Base-by-base conservation (phyloP, 2,888 invertebrate species). In the Chrysolina oricalcia region DNA sequence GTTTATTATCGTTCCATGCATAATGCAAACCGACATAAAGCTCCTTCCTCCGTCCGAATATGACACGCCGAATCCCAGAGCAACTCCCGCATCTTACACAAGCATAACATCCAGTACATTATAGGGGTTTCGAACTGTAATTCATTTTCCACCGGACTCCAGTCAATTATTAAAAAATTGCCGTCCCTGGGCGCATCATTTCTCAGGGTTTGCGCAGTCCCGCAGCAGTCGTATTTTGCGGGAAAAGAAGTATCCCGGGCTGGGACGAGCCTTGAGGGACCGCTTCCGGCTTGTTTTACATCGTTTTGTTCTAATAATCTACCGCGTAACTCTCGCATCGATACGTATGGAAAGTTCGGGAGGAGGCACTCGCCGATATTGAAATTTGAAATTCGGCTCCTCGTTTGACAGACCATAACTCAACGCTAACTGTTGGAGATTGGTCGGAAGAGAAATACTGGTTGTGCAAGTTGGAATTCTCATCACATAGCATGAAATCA, bases 121-220 rank as follows among this genome's bases (percentile, higher is more conserved):
- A 84, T 83, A 76, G 83, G 84, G 82, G 81, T 81, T 78, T 78
- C 73, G 75, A 82, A 84, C 87, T 86, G 89, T 89, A 89, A 89
- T 89, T 89, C 89, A 89, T 89, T 89, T 89, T 89, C 88, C 86
- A 89, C 89, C 89, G 89, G 89, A 89, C 89, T 86, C 89, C 87
- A 88, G 89, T 89, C 89, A 89, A 89, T 89, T 89, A 89, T 89
- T 89, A 89, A 89, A 89, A 89, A 89, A 89, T 89, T 89, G 89
- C 89, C 86, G 88, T 89, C 89, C 89, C 89, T 86, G 82, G 83
- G 89, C 86, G 89, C 87, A 88, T 88, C 89, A 86, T 89, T 89
- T 88, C 87, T 85, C 83, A 81, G 83, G 84, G 82, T 83, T 83
- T 83, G 80, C 83, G 83, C 85, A 82, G 83, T 88, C 89, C 88